Conservation (phyloP, 2,113 vertebrate genomes). For the Daubentonia madagascariensis region DNA sequence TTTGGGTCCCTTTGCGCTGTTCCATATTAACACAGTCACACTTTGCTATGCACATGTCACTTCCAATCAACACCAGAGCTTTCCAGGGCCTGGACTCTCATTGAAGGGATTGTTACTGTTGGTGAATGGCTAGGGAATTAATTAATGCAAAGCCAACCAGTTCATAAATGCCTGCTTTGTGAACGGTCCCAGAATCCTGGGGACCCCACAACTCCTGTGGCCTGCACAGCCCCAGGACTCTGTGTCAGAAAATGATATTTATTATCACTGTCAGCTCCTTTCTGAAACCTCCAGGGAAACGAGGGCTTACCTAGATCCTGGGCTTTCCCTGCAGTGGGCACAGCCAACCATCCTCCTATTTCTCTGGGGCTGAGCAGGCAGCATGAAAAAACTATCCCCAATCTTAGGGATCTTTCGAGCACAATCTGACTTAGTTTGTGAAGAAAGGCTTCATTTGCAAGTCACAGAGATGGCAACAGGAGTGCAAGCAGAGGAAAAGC, state of each 20-base stretch:
- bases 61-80: slow-evolving; percentile 80
- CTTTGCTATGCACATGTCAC: slow-evolving; percentile 78
- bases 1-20: slow-evolving; percentile 35
- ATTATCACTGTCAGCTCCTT: slow-evolving; percentile 65
- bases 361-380: slow-evolving; percentile 41
- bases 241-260: slow-evolving; percentile 76
- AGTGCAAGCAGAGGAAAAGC: background rate
- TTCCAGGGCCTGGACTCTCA: slow-evolving; percentile 74
- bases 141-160: slow-evolving; percentile 82
- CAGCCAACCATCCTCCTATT: slow-evolving; percentile 11
- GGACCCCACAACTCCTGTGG: slow-evolving; percentile 78
- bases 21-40: slow-evolving; percentile 70
- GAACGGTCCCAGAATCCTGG: slow-evolving; percentile 63
- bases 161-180: slow-evolving; percentile 85
- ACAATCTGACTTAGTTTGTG: background rate
- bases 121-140: slow-evolving; percentile 85
- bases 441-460: slow-evolving; percentile 35
- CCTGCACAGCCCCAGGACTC: slow-evolving; percentile 73
- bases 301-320: slow-evolving; percentile 60
- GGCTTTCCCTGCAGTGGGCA: slow-evolving; percentile 4
- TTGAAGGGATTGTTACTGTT: slow-evolving; percentile 82
- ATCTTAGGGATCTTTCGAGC: background rate
- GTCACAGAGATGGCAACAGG: background rate
- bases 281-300: background rate
- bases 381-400: background rate